Base-by-base conservation (phyloP, 2,888 invertebrate species). In the Gortyna flavago region DNA sequence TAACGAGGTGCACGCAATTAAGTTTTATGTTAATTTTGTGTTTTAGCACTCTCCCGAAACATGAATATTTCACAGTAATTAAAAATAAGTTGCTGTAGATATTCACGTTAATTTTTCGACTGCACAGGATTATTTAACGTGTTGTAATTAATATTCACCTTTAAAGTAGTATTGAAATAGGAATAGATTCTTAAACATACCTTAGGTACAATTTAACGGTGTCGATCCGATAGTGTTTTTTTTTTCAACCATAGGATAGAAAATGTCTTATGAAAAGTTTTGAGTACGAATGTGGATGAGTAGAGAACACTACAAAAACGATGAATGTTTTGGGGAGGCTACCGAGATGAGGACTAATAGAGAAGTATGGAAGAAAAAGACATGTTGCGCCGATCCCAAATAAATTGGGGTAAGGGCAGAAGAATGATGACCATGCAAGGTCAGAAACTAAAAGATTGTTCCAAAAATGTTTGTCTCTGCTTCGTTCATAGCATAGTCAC, bases 1-100 rank as follows among this genome's bases (percentile, higher is more conserved):
- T 76, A 80, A 87, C 79, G 81, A 86, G 75, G 75, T 86, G 82
- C 79, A 79, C 72, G 84, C 84, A 86, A 85, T 85, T 85, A 80
- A 84, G 78, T 84, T 78, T 83, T 73, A 73, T 75, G 86, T 79
- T 84, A 81, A 84, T 83, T 77, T 80, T 64, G 69, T 67, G 66
- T 77, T 84, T 85, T 75, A 86, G 64, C 74, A 64, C 72, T 70
- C 74, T 72, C 44, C 16, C 61, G 61, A 64, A 64, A 74, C 73
- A 76, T 78, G 69, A 80, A 84, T 75, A 85, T 85, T 76, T 83
- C 75, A 80, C 64, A 70, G 83, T 29, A 70, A 83, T 79, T 82
- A 76, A 84, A 84, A 85, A 66, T 75, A 72, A 85, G 51, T 69
- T 38, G 57, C 75, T 67, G 59, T 67, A 77, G 69, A 70, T 71